Base-by-base conservation (phyloP, 2,888 invertebrate genomes). In the Bugula neritina region DNA sequence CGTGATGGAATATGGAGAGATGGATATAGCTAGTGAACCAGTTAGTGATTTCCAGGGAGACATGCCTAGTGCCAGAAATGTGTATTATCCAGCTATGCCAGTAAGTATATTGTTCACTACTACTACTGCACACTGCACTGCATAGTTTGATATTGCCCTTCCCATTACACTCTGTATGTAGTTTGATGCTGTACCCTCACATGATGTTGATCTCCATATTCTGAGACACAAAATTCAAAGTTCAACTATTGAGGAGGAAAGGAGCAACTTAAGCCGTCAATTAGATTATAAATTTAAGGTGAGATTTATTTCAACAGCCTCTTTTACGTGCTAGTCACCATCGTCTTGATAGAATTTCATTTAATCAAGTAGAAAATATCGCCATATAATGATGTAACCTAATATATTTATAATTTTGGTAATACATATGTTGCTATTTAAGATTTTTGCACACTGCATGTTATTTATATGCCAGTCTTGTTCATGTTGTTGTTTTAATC, bases 1-100 rank as follows among this genome's bases (percentile, higher is more conserved):
- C 79, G 88, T 88, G 2, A 82, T 83, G 81, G 85, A 88, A 77
- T 89, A 84, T 81, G 89, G 89, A 70, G 86, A 88, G 76, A 35
- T 80, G 80, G 70, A 54, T 13, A 72, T 76, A 5, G 70, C 73
- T 27, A 71, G 58, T 3, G 75, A 76, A 34, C 34, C 73, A 1
- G 75, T 76, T 25, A 72, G 71, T 17, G 72, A 74, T 23, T 75
- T 76, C 73, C 75, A 74, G 52, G 74, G 72, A 13, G 31, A 31
- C 31, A 31, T 35, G 23, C 10, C 71, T 21, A 55, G 71, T 27
- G 31, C 43, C n/a, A 23, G 34, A 31, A 55, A 31, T 31, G 29
- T 52, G 21, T 54, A 29, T n/a, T 55, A 54, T 35, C 71, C 35
- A 34, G 43, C 23, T 23, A 35, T 71, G 0, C 35, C 43, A 5